phyloP scores from a whole-genome alignment of 2,797 vertebrate genomes.

The Spinus olivaceus region DNA sequence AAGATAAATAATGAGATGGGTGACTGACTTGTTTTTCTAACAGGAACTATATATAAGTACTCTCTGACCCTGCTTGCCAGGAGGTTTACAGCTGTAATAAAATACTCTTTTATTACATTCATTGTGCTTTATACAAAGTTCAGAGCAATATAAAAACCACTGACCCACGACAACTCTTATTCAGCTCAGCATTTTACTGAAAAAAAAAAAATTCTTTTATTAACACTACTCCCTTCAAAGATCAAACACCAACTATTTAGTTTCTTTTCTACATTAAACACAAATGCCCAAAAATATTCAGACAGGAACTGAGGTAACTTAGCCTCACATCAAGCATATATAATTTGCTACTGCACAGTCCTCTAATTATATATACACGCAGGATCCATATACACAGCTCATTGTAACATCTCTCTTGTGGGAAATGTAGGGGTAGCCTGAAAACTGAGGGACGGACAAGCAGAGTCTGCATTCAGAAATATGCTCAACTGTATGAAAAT shows the following conservation, averaged over 20 bases:
- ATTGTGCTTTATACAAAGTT: background rate
- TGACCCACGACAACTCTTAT: rapidly evolving
- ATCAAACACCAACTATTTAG: background rate
- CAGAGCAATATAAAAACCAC: background rate
- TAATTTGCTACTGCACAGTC: background rate
- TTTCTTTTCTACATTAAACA: background rate
- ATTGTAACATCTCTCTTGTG: background rate
- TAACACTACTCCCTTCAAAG: background rate
- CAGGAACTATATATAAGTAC: background rate
- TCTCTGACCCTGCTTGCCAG: background rate
- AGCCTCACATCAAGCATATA: background rate
- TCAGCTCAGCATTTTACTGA: background rate
- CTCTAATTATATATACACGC: background rate
- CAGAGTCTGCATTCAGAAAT: background rate
- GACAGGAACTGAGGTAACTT: background rate
- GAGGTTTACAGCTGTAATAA: background rate
- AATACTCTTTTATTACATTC: background rate
- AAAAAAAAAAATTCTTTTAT: background rate
- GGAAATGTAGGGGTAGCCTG: background rate
- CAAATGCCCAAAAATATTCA: background rate
- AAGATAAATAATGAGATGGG: background rate
- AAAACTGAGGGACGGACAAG: background rate
- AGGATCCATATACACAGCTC: background rate
- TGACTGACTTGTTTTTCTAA: background rate
- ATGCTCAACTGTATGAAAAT: background rate